Base-by-base conservation (phyloP, 2,113 vertebrate species). In the Sigmodon hispidus region DNA sequence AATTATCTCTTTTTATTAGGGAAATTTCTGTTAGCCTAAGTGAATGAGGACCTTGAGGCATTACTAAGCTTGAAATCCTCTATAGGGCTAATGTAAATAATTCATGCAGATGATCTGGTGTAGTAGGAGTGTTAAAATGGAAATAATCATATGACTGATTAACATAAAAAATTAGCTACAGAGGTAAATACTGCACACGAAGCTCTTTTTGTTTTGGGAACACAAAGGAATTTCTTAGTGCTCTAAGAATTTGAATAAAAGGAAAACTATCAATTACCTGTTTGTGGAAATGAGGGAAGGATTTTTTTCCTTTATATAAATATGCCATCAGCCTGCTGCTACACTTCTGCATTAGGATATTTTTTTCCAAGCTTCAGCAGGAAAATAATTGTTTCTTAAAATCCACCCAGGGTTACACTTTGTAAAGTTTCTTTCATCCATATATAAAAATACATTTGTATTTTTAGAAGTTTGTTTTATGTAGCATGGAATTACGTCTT, bases 101-200 rank as follows among this genome's bases (percentile, higher is more conserved):
- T 86, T 95, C 40, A 86, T 86, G 87, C 90, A 89, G 94, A 96
- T 95, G 84, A 93, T 96, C 80, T 95, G 55, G 34, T 93, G 89
- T 86, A 79, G 55, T 89, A 93, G 59, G 22, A 48, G 26, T 93
- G 65, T 94, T 92, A 87, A 93, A 93, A 40, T 96, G 59, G 29
- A 95, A 85, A 93, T 95, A 88, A 93, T 72, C 67, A 52, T 92
- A 92, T 94, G 93, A 95, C 57, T 96, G 90, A 96, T 97, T 93
- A 97, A 85, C 95, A 97, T 97, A 94, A 97, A 96, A 96, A 95
- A 95, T 90, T 81, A 95, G 76, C 93, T 96, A 90, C 72, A 63
- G 65, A 95, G 72, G 96, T 76, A 96, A 75, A 97, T 92, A 84
- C 95, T 50, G 57, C 26, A 3, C 96, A 97, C 73, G 96, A 70